Evolutionary conservation across 2,113 vertebrate species (phyloP), one percentile per base, ranked within the genome.

Genomic region (Calidris pugnax): DNA sequence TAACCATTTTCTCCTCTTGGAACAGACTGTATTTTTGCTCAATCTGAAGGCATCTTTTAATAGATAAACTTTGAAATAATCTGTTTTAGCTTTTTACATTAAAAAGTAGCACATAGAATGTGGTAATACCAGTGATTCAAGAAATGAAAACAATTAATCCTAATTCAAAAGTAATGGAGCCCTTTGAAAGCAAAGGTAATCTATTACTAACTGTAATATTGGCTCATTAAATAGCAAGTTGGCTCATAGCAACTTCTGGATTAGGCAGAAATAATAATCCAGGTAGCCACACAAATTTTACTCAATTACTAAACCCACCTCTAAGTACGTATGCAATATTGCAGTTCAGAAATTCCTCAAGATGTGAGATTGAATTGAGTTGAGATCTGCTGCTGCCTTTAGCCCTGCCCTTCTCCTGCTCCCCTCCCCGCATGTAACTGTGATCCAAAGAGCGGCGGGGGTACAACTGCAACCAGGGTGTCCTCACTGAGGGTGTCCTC

Each of bases 391-490:
- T 33, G 10, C 48, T 51, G 53, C 55, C 32, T 55, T 66, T 47
- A 47, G n/a, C 17, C 22, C 32, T 16, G 5, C 21, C 32, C 24
- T 17, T 72, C 41, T 48, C 50, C 35, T 87, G 60, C 56, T 77
- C n/a, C 33, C 1, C 4, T 13, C 35, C 55, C 64, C 41, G 37
- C 50, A 9, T 0, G 0, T 0, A 0, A 12, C 35, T 57, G 24
- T 8, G 35, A 69, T 7, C n/a, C n/a, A n/a, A n/a, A n/a, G n/a
- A n/a, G n/a, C n/a, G 37, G 26, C 77, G 72, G 51, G 59, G 18
- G 41, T 3, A 26, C 73, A 45, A 27, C 51, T 26, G 64, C 73
- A 35, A 1, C 4, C 13, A 50, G 62, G 68, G 32, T 47, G 19
- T 21, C 45, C 17, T 59, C 22, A 16, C 8, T 39, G 47, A 50